Evolutionary conservation across 2,888 invertebrate species (phyloP).

Genomic region (Andrena hattorfiana): DNA sequence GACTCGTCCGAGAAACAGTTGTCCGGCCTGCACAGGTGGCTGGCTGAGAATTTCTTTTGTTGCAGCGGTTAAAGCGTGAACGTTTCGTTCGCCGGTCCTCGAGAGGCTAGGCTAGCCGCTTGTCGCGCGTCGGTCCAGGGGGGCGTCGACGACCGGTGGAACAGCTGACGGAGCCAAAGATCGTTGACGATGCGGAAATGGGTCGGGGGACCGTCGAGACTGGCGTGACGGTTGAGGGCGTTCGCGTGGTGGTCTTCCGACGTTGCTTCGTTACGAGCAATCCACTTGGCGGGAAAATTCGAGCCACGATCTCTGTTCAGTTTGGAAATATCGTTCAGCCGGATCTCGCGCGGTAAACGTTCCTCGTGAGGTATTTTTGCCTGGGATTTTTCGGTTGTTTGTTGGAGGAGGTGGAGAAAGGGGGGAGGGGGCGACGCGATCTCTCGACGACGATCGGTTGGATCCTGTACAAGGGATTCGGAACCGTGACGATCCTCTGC

Average conservation of each 20-base stretch:
- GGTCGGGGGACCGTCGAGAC: neutral
- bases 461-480: neutral
- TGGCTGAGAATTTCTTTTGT: conserved; percentile 79
- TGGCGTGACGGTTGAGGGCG: neutral
- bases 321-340: conserved; percentile 16
- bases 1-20: conserved; percentile 73
- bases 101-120: conserved; percentile 12
- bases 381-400: conserved; percentile 3
- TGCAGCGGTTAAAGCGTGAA: conserved; percentile 75
- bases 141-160: conserved; percentile 6
- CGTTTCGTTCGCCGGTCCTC: conserved; percentile 59
- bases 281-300: neutral
- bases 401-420: too few relatives aligned
- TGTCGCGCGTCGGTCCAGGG: conserved; percentile 14
- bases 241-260: conserved; percentile 18
- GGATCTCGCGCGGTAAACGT: conserved; percentile 20
- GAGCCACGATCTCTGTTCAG: conserved; percentile 10
- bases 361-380: neutral
- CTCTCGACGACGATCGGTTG: conserved; percentile 3
- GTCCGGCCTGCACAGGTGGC: conserved; percentile 76
- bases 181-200: conserved; percentile 39
- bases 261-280: neutral
- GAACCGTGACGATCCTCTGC: conserved; percentile 17
- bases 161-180: conserved; percentile 58
- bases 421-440: neutral